Evolutionary conservation across 1,140 invertebrate species (phyloP).

Genomic region (Cotesia typhae): DNA sequence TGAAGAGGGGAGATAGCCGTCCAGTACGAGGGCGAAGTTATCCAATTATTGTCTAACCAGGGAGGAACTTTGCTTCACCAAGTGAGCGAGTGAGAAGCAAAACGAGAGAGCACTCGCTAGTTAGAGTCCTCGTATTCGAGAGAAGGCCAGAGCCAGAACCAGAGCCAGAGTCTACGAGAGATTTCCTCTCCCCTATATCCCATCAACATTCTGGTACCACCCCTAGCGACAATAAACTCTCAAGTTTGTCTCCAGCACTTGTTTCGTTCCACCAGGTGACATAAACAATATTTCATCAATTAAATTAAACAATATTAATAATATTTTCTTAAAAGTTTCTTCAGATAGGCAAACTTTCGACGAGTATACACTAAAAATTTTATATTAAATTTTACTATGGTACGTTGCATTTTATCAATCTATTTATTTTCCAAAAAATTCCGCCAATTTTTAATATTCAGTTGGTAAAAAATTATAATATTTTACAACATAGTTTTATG

Average conservation of each 20-base stretch:
- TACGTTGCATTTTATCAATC: no score
- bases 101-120: constrained; percentile 38
- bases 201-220: constrained; percentile 13
- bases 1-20: constrained; percentile 36
- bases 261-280: constrained; percentile 11
- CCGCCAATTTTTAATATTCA: no score
- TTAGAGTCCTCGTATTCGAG: constrained; percentile 19
- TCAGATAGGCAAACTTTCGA: neutral
- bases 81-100: no score
- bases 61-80: constrained; percentile 61
- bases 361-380: neutral
- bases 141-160: no score
- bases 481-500: no score
- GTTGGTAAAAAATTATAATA: no score
- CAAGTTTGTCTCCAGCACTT: constrained; percentile 7
- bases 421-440: no score
- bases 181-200: constrained; percentile 46
- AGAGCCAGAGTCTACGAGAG: constrained; percentile 7
- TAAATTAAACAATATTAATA: constrained; percentile 9
- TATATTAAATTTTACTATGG: no score
- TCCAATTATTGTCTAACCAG: constrained; percentile 68
- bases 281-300: constrained; percentile 27
- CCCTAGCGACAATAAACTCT: constrained; percentile 9
- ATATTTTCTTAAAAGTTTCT: constrained; percentile 12
- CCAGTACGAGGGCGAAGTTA: constrained; percentile 62